A percentile compares a stretch with the other conserved stretches of the same genome.
These are phyloP conservation scores for Perca schrenkii DNA, from an alignment of 2,113 vertebrate species.

Conservation along the genomic window DNA sequence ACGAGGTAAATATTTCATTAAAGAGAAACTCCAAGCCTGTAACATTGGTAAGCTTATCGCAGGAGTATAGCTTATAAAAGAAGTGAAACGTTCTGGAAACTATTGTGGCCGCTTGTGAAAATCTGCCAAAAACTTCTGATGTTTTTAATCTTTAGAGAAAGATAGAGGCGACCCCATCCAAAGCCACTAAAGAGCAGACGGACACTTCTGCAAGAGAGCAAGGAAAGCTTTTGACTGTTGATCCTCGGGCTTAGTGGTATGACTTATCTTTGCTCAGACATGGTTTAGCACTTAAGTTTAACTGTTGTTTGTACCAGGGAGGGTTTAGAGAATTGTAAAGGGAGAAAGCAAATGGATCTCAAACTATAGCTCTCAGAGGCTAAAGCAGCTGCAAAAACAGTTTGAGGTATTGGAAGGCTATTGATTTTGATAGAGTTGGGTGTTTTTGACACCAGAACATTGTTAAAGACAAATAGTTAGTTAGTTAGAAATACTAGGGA, in stretches of 20 bases:
- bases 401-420: not conserved
- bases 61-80: not conserved
- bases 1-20: not conserved
- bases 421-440: not conserved
- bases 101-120: not conserved
- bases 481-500: no score
- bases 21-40: not conserved
- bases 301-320: constrained; percentile 39
- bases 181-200: constrained; percentile 46
- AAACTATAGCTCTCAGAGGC: constrained; percentile 9
- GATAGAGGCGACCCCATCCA: not conserved
- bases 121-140: not conserved
- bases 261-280: constrained; percentile 54
- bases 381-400: not conserved
- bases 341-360: constrained; percentile 9
- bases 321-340: constrained; percentile 1
- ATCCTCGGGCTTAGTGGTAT: constrained; percentile 28
- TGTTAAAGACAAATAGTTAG: no score
- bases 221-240: constrained; percentile 44
- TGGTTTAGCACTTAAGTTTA: constrained; percentile 62
- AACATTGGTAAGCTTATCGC: accelerated
- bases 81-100: constrained; percentile 4
- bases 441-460: not conserved
- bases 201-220: constrained; percentile 30
- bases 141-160: constrained; percentile 35